These are phyloP conservation scores for Pediacus dermestoides DNA, from an alignment of 2,888 invertebrate genomes.

Conservation along the genomic window DNA sequence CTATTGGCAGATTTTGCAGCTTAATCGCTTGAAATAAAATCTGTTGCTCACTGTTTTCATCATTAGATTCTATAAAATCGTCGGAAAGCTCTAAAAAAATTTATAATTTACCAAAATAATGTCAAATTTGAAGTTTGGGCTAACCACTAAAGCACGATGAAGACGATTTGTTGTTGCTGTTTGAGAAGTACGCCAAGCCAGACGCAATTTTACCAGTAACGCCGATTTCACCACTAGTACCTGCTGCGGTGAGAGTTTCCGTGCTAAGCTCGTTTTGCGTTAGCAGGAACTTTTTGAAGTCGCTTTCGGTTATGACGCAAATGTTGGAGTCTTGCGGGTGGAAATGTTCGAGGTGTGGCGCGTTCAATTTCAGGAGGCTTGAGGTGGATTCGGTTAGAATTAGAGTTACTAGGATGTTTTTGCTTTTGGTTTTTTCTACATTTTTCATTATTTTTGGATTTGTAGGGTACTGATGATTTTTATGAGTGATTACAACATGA, in stretches of 20 bases:
- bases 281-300: conserved; percentile 20
- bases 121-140: conserved; percentile 2
- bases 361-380: conserved; percentile 38
- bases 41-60: conserved; percentile 6
- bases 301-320: conserved; percentile 31
- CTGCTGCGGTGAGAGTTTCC: conserved; percentile 5
- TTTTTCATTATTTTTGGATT: conserved; percentile 20
- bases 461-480: no score
- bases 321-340: conserved; percentile 33
- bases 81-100: conserved; percentile 24
- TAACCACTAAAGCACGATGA: conserved; percentile 24
- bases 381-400: conserved; percentile 44
- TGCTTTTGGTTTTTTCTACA: conserved; percentile 16
- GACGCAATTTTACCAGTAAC: conserved; percentile 29
- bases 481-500: no score
- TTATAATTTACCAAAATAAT: no score
- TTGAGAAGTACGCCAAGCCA: conserved; percentile 37
- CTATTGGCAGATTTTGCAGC: conserved; percentile 38
- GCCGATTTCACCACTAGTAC: conserved; percentile 14
- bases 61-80: conserved; percentile 10
- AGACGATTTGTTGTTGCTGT: conserved; percentile 32
- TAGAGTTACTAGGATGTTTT: conserved; percentile 39
- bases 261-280: conserved; percentile 1
- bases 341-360: conserved; percentile 40
- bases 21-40: conserved; percentile 27